phyloP scores from a whole-genome alignment of 1,140 invertebrate genomes.

The Drosophila nasuta region DNA sequence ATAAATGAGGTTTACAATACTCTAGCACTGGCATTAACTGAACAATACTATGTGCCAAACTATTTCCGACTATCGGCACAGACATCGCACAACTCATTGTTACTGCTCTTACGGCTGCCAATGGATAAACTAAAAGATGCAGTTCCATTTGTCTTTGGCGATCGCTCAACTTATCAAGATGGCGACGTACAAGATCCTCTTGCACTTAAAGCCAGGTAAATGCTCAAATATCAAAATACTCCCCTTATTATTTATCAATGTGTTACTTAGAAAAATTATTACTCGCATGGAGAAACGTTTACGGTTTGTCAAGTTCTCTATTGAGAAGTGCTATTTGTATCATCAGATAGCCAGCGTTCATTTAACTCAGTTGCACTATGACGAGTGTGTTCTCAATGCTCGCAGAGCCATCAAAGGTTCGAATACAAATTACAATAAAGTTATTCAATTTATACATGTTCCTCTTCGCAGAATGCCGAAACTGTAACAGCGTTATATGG shows the following conservation, averaged over 20 bases:
- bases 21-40: conserved; percentile 62
- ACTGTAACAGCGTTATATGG: conserved; percentile 69
- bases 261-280: conserved; percentile 22
- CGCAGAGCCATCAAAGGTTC: conserved; percentile 64
- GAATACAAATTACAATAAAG: neutral
- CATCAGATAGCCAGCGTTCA: conserved; percentile 67
- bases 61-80: neutral
- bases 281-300: conserved; percentile 65
- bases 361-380: conserved; percentile 63
- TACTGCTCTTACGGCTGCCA: conserved; percentile 48
- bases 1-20: conserved; percentile 79
- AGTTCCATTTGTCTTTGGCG: conserved; percentile 62
- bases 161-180: conserved; percentile 68
- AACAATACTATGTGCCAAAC: conserved; percentile 53
- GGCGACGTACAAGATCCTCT: conserved; percentile 24
- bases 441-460: too few relatives aligned
- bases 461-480: conserved; percentile 26
- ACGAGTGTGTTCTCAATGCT: conserved; percentile 66
- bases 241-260: neutral
- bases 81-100: conserved; percentile 6
- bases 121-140: conserved; percentile 59
- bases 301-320: conserved; percentile 69
- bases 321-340: conserved; percentile 76
- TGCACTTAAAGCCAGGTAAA: conserved; percentile 24
- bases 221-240: neutral